Conservation (phyloP, 2,113 vertebrate genomes). For the Sigmodon hispidus region DNA sequence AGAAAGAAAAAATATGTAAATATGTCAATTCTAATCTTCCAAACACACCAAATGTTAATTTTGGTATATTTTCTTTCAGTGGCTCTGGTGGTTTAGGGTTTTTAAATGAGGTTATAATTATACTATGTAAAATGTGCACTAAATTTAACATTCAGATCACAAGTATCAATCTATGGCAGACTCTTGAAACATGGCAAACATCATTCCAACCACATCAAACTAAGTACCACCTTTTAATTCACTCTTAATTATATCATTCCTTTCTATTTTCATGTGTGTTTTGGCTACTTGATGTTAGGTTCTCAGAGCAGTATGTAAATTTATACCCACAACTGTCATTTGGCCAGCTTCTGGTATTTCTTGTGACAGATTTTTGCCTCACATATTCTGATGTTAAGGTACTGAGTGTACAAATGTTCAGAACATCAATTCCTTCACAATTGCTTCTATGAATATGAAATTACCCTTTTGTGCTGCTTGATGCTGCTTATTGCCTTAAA, state of each 20-base stretch:
- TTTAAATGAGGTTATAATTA: constrained; percentile 58
- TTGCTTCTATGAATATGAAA: constrained; percentile 76
- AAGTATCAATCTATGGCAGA: constrained; percentile 12
- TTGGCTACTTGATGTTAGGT: constrained; percentile 60
- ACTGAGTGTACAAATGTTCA: constrained; percentile 78
- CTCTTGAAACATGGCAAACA: constrained; percentile 64
- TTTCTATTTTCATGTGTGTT: constrained; percentile 45
- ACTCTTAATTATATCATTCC: constrained; percentile 31
- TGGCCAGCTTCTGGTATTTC: constrained; percentile 67
- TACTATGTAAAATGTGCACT: constrained; percentile 37
- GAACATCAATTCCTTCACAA: constrained; percentile 73
- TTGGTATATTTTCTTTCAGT: constrained; percentile 48
- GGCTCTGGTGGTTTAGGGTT: constrained; percentile 49
- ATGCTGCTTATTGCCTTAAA: constrained; percentile 58
- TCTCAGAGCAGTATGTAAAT: constrained; percentile 48
- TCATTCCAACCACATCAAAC: background rate
- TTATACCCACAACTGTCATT: constrained; percentile 56
- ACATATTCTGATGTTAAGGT: constrained; percentile 71
- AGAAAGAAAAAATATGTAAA: constrained; percentile 44
- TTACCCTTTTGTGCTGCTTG: constrained; percentile 70
- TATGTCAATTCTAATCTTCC: constrained; percentile 51
- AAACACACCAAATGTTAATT: constrained; percentile 62
- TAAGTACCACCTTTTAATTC: constrained; percentile 44
- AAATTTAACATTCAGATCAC: constrained; percentile 53
- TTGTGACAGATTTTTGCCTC: constrained; percentile 57